Conservation (phyloP, 2,797 vertebrate genomes). For the Anas georgica region DNA sequence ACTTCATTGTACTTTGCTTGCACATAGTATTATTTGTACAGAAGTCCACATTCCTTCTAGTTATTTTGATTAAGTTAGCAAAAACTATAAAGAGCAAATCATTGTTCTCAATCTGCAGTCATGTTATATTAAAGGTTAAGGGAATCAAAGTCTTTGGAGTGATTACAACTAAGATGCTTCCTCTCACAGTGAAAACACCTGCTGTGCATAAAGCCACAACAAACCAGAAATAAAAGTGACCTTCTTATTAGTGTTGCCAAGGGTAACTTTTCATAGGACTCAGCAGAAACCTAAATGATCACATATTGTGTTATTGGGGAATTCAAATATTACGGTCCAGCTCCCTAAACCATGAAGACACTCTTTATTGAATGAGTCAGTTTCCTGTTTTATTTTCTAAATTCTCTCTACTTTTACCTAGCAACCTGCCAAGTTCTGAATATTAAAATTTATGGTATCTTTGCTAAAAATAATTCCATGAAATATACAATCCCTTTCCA, state of each 20-base stretch:
- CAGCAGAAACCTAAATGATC: neutral
- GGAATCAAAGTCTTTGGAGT: neutral
- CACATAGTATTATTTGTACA: neutral
- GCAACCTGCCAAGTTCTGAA: neutral
- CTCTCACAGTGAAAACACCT: neutral
- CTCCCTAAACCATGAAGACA: neutral
- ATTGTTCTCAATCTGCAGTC: neutral
- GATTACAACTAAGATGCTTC: neutral
- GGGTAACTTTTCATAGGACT: neutral
- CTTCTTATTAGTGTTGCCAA: neutral
- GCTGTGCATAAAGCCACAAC: neutral
- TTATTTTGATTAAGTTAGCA: conserved; percentile 10
- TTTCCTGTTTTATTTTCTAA: neutral
- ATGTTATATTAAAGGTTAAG: conserved; percentile 2
- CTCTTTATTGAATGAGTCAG: neutral
- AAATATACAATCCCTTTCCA: neutral
- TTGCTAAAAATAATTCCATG: neutral
- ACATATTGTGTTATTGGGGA: neutral
- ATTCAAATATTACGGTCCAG: neutral
- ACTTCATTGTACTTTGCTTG: neutral
- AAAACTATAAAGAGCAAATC: neutral
- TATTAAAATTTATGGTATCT: neutral
- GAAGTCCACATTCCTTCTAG: neutral
- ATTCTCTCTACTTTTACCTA: neutral
- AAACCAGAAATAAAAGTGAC: conserved; percentile 6